A percentile compares a stretch with the other conserved stretches of the same genome.
Conservation (phyloP, 2,888 invertebrate genomes). For the Pardosa pseudoannulata region DNA sequence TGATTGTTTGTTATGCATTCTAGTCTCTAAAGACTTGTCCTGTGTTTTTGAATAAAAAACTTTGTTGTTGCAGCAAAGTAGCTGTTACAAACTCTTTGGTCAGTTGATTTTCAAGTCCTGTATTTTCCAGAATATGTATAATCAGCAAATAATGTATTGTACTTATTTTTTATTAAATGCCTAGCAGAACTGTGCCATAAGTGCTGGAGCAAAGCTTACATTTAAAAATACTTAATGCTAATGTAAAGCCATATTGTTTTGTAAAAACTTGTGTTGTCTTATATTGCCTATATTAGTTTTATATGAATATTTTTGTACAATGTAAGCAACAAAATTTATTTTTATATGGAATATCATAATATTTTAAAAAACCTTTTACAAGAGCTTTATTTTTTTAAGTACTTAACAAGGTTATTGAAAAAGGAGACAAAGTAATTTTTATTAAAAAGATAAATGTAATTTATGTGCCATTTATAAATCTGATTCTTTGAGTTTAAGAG, state of each 20-base stretch:
- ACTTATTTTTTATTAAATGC: not conserved
- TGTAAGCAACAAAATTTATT: too few relatives aligned
- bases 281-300: not conserved
- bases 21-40: not conserved
- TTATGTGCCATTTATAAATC: too few relatives aligned
- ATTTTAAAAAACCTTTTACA: too few relatives aligned
- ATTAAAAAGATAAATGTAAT: too few relatives aligned
- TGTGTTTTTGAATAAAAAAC: not conserved
- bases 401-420: too few relatives aligned
- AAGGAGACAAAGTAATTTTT: too few relatives aligned
- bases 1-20: not conserved
- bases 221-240: not conserved
- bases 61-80: not conserved
- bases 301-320: not conserved
- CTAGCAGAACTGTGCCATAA: not conserved
- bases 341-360: too few relatives aligned
- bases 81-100: not conserved
- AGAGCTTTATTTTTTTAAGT: too few relatives aligned
- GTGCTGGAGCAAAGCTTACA: not conserved
- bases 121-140: not conserved
- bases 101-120: not conserved
- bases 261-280: not conserved
- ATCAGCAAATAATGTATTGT: not conserved
- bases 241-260: not conserved
- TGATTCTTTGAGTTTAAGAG: too few relatives aligned